phyloP scores from a whole-genome alignment of 2,888 invertebrate genomes.

The Rhagophthalmus giganteus region DNA sequence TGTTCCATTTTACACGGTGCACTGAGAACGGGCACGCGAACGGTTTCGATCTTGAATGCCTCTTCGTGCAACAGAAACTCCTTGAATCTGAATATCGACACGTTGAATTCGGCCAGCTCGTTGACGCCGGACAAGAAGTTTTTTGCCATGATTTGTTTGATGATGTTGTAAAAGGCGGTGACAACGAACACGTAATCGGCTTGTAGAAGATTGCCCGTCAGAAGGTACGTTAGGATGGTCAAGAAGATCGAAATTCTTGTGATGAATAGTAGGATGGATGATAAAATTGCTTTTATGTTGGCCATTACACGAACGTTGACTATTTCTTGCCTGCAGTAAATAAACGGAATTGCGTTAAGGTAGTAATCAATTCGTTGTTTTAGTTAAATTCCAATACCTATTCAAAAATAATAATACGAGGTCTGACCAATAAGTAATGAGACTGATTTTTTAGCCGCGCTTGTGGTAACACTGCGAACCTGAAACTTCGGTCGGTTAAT shows the following conservation, averaged over 20 bases:
- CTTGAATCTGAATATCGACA: slow-evolving; percentile 73
- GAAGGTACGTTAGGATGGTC: slow-evolving; percentile 66
- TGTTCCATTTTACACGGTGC: too few species aligned
- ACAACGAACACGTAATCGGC: slow-evolving; percentile 75
- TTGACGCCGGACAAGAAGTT: slow-evolving; percentile 72
- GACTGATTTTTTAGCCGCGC: too few species aligned
- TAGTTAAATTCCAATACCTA: too few species aligned
- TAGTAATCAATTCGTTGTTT: neutral
- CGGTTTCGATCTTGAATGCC: too few species aligned
- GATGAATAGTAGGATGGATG: slow-evolving; percentile 68
- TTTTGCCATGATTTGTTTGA: slow-evolving; percentile 72
- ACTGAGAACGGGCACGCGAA: too few species aligned
- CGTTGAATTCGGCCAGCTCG: slow-evolving; percentile 76
- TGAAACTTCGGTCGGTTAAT: too few species aligned
- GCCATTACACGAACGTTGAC: slow-evolving; percentile 18
- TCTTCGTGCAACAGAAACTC: slow-evolving; percentile 62
- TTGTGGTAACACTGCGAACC: too few species aligned
- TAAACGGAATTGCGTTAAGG: too few species aligned
- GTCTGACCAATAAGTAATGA: too few species aligned
- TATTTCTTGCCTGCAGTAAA: neutral
- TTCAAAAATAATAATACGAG: too few species aligned
- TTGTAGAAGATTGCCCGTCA: slow-evolving; percentile 64
- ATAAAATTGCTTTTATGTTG: slow-evolving; percentile 62
- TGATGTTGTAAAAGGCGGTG: slow-evolving; percentile 73
- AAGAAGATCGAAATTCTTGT: slow-evolving; percentile 72